Evolutionary conservation across 2,797 vertebrate species (phyloP).

Genomic region (Hoplostethus atlanticus): DNA sequence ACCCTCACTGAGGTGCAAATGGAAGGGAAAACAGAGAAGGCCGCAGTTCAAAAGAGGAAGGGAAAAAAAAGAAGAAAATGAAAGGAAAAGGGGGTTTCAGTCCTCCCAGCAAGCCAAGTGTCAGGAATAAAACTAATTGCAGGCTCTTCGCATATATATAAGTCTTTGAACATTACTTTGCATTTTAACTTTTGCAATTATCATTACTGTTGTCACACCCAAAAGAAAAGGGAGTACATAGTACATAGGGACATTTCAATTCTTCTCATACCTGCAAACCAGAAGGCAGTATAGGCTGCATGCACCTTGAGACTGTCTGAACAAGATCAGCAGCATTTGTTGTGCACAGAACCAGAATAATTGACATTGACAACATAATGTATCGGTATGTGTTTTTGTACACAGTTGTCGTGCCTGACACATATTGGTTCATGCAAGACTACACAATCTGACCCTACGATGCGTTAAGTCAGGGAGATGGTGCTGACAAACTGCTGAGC

Average conservation of each 20-base stretch:
- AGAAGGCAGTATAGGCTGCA: not conserved
- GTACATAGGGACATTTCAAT: not conserved
- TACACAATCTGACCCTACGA: constrained; percentile 70
- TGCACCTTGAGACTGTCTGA: constrained; percentile 18
- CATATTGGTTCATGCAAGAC: constrained; percentile 65
- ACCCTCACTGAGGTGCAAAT: constrained; percentile 82
- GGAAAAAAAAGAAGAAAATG: constrained; percentile 38
- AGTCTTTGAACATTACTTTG: not conserved
- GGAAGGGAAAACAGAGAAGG: constrained; percentile 72
- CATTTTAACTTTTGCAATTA: not conserved
- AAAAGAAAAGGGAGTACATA: not conserved
- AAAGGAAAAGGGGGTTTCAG: constrained; percentile 55
- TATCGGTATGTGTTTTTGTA: constrained; percentile 71
- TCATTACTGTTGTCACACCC: not conserved
- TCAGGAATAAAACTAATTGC: constrained; percentile 10
- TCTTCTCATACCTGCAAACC: not conserved
- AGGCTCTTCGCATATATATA: constrained; percentile 4
- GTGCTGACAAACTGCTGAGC: constrained; percentile 79
- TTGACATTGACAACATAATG: constrained; percentile 74
- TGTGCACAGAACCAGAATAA: constrained; percentile 51
- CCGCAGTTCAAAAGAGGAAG: constrained; percentile 62
- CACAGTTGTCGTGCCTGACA: constrained; percentile 74
- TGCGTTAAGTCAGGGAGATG: constrained; percentile 71
- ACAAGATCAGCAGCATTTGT: constrained; percentile 48
- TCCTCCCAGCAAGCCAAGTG: constrained; percentile 30